phyloP scores from a whole-genome alignment of 2,113 vertebrate species.

The Polypterus senegalus region DNA sequence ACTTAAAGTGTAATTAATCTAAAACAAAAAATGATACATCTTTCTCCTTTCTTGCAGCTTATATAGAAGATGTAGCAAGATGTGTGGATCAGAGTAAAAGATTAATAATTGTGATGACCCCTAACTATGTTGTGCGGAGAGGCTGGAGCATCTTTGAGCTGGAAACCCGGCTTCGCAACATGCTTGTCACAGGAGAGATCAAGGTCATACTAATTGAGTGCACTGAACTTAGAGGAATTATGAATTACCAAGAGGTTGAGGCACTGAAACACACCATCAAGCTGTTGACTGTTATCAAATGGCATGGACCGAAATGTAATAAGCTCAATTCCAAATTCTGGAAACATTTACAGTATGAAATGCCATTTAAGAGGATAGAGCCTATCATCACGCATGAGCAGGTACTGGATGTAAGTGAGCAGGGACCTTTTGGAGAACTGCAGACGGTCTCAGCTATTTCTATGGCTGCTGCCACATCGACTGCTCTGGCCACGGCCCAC shows the following conservation, averaged over 20 bases:
- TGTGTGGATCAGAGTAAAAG: slow-evolving; percentile 97
- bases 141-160: slow-evolving; percentile 98
- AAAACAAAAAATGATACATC: background rate
- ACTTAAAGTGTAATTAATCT: too few relatives aligned
- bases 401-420: slow-evolving; percentile 91
- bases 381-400: slow-evolving; percentile 82
- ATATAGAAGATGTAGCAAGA: slow-evolving; percentile 95
- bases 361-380: slow-evolving; percentile 94
- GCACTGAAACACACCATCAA: slow-evolving; percentile 95
- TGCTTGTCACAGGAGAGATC: slow-evolving; percentile 90
- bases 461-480: slow-evolving; percentile 93
- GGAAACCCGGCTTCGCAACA: slow-evolving; percentile 92
- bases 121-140: slow-evolving; percentile 89
- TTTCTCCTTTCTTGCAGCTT: slow-evolving; percentile 52
- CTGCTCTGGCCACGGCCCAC: slow-evolving; percentile 91
- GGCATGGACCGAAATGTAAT: slow-evolving; percentile 91
- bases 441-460: slow-evolving; percentile 95
- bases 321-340: slow-evolving; percentile 97
- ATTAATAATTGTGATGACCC: slow-evolving; percentile 95
- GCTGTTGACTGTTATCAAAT: slow-evolving; percentile 93
- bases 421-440: slow-evolving; percentile 91
- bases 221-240: slow-evolving; percentile 87
- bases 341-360: slow-evolving; percentile 98
- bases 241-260: slow-evolving; percentile 98
- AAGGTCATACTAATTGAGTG: slow-evolving; percentile 98